Base-by-base conservation (phyloP, 2,888 invertebrate genomes). In the Spilosoma lubricipeda region DNA sequence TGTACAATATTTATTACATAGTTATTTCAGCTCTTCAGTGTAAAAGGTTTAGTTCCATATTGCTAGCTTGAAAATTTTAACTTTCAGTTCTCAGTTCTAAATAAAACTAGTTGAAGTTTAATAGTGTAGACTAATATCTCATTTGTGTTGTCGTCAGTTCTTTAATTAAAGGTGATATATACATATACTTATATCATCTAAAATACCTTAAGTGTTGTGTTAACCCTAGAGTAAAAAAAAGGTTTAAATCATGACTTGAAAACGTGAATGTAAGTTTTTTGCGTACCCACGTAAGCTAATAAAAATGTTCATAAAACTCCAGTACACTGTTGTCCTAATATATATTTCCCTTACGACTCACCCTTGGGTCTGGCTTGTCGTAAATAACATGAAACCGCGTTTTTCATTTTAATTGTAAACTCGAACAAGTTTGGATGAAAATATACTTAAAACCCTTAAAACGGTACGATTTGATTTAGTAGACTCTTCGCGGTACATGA, bases 371-470 rank as follows among this genome's bases (percentile, higher is more conserved):
- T 30, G 45, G 27, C 23, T 48, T 66, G 65, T n/a, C 45, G 27
- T 66, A 52, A 70, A 71, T 67, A 52, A 67, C 70, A 66, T 30
- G 27, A 48, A 71, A 70, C 48, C 67, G 67, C 72, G 33, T 65
- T 77, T 76, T 71, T 52, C 71, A 73, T 74, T 77, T 74, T 69
- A 77, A 77, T 73, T 70, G 70, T 64, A 42, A 30, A 39, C 66
- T 52, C 65, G 70, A 36, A 63, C 23, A 66, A 72, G 67, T 72
- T 45, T 69, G 52, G 30, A 72, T 71, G 64, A 70, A 70, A 73
- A 77, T 52, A 73, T 45, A 30, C 56, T 42, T 36, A 18, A 71
- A 72, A 39, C 64, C 30, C 56, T 42, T 36, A 18, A 71, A 72
- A 39, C 64, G 65, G 73, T 45, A 23, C 36, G 27, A 67, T 27